Conservation (phyloP, 2,113 vertebrate genomes). For the Osmerus mordax region DNA sequence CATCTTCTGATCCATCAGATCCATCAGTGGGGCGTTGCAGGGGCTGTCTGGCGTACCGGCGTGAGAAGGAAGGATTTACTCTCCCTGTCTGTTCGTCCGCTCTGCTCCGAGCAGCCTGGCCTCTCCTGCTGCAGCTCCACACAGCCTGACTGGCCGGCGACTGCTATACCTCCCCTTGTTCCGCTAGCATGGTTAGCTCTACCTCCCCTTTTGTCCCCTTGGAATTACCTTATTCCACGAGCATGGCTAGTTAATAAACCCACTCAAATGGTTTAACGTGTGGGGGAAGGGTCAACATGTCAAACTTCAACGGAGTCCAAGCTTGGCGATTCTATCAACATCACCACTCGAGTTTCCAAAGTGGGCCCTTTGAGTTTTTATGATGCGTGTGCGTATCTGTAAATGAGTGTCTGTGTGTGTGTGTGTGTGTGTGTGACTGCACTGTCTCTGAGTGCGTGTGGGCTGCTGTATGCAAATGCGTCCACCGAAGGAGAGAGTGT, state of each 20-base stretch:
- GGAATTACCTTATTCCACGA: too few relatives aligned
- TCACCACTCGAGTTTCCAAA: not conserved
- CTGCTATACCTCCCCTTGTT: too few relatives aligned
- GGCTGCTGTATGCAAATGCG: not conserved
- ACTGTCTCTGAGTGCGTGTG: slow-evolving; percentile 9
- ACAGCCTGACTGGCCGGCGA: not conserved
- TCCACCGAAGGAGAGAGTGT: not conserved
- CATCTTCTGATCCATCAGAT: slow-evolving; percentile 50
- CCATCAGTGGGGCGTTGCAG: slow-evolving; percentile 58
- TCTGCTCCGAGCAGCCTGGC: slow-evolving; percentile 21
- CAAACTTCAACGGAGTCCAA: not conserved
- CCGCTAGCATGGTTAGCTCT: too few relatives aligned
- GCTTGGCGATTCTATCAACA: not conserved
- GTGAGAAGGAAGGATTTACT: slow-evolving; percentile 21
- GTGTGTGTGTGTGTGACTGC: slow-evolving; percentile 8
- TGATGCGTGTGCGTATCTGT: slow-evolving; percentile 21
- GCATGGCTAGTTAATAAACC: too few relatives aligned
- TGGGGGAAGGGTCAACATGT: not conserved
- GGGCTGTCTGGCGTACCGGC: slow-evolving; percentile 28
- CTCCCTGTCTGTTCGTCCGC: slow-evolving; percentile 46
- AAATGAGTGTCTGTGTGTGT: slow-evolving; percentile 9
- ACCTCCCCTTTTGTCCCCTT: too few relatives aligned
- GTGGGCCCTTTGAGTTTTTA: slow-evolving; percentile 4
- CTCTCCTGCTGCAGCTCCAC: slow-evolving; percentile 17
- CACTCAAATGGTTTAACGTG: not conserved